Conservation (phyloP, 2,888 invertebrate genomes). For the Hoplodrina ambigua region DNA sequence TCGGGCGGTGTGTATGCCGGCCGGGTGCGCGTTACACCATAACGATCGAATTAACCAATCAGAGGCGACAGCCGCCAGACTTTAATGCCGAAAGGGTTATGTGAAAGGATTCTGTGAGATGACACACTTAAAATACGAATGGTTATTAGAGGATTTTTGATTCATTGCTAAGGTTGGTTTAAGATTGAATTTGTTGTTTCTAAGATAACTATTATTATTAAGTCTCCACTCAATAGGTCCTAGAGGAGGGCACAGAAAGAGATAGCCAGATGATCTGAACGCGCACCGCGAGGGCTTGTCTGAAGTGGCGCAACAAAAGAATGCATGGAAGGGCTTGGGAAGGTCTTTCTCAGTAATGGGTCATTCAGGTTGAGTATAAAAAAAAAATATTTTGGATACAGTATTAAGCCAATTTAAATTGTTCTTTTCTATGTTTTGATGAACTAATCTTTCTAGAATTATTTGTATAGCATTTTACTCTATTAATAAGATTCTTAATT, state of each 20-base stretch:
- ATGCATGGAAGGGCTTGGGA: too few species aligned
- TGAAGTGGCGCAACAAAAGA: too few species aligned
- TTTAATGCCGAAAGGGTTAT: conserved; percentile 51
- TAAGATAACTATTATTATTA: background rate
- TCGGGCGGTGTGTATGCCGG: conserved; percentile 63
- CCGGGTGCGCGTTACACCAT: conserved; percentile 60
- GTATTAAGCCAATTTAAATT: background rate
- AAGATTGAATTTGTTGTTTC: conserved; percentile 4
- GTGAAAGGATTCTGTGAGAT: conserved; percentile 50
- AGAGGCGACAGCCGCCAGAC: conserved; percentile 54
- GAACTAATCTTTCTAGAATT: background rate
- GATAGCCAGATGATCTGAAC: too few species aligned
- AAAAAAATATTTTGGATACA: too few species aligned
- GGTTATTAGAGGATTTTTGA: conserved; percentile 17
- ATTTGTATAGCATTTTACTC: too few species aligned
- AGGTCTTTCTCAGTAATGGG: too few species aligned
- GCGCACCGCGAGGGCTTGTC: too few species aligned
- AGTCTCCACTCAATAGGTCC: too few species aligned
- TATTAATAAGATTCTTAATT: too few species aligned
- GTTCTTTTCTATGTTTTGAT: background rate
- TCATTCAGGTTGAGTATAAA: too few species aligned
- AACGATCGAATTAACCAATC: conserved; percentile 68
- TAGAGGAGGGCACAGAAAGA: too few species aligned
- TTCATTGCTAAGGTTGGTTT: background rate
- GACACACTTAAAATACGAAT: conserved; percentile 40